Base-by-base conservation (phyloP, 2,797 vertebrate species). In the Meriones psammophilus region DNA sequence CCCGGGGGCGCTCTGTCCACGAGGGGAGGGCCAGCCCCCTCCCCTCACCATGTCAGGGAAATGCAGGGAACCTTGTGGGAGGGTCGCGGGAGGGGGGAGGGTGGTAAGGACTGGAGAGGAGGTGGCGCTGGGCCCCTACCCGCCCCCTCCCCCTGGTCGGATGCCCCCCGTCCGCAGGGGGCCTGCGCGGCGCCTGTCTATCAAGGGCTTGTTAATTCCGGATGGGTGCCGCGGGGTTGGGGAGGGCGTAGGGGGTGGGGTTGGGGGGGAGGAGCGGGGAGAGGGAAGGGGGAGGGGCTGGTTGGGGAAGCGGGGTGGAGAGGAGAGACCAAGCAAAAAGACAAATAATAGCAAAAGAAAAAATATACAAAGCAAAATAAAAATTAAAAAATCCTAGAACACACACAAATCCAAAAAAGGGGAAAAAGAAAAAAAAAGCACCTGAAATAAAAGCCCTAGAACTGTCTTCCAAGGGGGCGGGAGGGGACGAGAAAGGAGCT, bases 11-110 rank as follows among this genome's bases (percentile, higher is more conserved):
- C 97, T 98, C 96, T 86, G 79, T 98, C 97, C 95, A 96, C 54
- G 86, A 94, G 96, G 92, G 95, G 94, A 94, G 94, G 88, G 95
- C 79, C 95, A 95, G 54, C 88, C 90, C 89, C 94, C 94, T 93
- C 97, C 96, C 95, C 97, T 97, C 94, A 95, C 97, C 96, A 97
- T 71, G 92, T 97, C 97, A 98, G 98, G 97, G 98, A 98, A 98
- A 96, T 95, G 97, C 94, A 96, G 97, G 97, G 95, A 97, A 97
- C 89, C 97, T 95, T 83, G 95, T 85, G 99, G 98, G 98, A 99
- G n/a, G 98, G 98, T 98, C 96, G 98, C 97, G 96, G 68, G 99
- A 99, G 94, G 98, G 99, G 98, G 97, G 95, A 92, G 93, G 97
- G 95, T 92, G 74, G 30, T 62, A 33, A 96, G 71, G 79, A 94